Base-by-base conservation (phyloP, 1,140 invertebrate genomes). In the Leptoteleia sp. region DNA sequence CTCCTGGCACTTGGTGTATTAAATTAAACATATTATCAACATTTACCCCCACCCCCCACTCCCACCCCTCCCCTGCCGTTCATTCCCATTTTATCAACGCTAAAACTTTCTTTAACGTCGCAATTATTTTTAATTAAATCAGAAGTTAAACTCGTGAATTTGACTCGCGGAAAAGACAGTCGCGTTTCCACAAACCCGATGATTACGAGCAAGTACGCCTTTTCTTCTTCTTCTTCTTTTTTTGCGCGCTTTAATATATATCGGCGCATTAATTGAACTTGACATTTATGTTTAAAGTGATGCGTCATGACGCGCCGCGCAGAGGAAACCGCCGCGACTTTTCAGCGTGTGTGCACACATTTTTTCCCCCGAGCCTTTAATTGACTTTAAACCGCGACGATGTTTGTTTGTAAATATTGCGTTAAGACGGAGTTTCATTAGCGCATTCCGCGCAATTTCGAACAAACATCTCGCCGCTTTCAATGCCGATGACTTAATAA, bases 271-370 rank as follows among this genome's bases (percentile, higher is more conserved):
- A 59, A 64, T 64, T 64, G 57, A 64, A 55, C 42, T 48, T 47
- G 57, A 40, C 47, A 64, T 73, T 64, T 61, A 42, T 64, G 50
- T 48, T 64, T 57, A 62, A 57, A 73, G 16, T 62, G 55, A 72
- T 57, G 70, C 47, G 59, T 73, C 59, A 64, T 35, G 70, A 55
- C 48, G 48, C 40, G 57, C 31, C 47, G 47, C 35, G 50, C 29
- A 29, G 45, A 72, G 55, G 68, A 72, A 72, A 52, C 38, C 45
- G 67, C 47, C 29, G 40, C 50, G 33, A 55, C 40, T 37, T 22
- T 33, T 50, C 40, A 48, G 57, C 31, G 13, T 52, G 54, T 25
- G 45, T 25, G 40, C 50, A 40, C 13, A 40, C n/a, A 45, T 48
- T 48, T 64, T 64, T 57, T n/a, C n/a, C n/a, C n/a, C 25, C 57